Percentiles rank a stretch among this genome's conserved stretches.
Evolutionary conservation across 2,888 invertebrate species (phyloP).

Genomic region (Hyposoter didymator): DNA sequence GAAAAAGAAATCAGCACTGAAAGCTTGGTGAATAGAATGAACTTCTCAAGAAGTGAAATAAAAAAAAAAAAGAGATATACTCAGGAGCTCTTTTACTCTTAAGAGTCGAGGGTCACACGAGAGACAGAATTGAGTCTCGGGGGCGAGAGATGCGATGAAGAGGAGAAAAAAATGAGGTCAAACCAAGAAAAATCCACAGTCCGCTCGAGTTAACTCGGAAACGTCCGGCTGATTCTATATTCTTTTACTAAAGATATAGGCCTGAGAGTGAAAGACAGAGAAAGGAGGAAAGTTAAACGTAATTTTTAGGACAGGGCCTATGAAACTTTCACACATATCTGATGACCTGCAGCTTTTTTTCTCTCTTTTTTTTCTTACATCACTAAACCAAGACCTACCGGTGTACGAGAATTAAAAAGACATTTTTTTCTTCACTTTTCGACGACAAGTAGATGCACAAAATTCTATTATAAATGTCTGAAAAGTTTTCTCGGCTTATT

Average conservation of each 20-base stretch:
- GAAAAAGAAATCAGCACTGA: slow-evolving; percentile 24
- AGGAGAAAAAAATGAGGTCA: slow-evolving; percentile 47
- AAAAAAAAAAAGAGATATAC: slow-evolving; percentile 44
- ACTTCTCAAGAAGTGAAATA: slow-evolving; percentile 30
- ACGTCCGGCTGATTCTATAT: slow-evolving; percentile 32
- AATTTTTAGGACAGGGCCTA: slow-evolving; percentile 44
- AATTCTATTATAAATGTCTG: slow-evolving; percentile 1
- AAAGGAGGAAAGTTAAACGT: slow-evolving; percentile 33
- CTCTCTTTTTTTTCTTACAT: background rate
- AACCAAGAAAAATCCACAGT: slow-evolving; percentile 53
- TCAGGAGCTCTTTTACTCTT: slow-evolving; percentile 13
- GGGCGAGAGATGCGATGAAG: slow-evolving; percentile 24
- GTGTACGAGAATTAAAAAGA: background rate
- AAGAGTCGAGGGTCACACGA: slow-evolving; percentile 33
- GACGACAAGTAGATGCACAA: background rate
- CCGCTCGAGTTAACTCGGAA: slow-evolving; percentile 47
- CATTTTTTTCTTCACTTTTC: no score
- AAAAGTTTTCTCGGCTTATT: background rate
- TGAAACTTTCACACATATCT: slow-evolving; percentile 52
- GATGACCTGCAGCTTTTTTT: slow-evolving; percentile 18
- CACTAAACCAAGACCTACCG: background rate
- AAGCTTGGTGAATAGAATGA: slow-evolving; percentile 1
- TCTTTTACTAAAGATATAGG: slow-evolving; percentile 15
- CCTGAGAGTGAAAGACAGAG: background rate
- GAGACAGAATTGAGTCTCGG: slow-evolving; percentile 62